Evolutionary conservation across 2,888 invertebrate genomes (phyloP), one percentile per base, ranked within the genome.

Genomic region (Cataglyphis albicans): DNA sequence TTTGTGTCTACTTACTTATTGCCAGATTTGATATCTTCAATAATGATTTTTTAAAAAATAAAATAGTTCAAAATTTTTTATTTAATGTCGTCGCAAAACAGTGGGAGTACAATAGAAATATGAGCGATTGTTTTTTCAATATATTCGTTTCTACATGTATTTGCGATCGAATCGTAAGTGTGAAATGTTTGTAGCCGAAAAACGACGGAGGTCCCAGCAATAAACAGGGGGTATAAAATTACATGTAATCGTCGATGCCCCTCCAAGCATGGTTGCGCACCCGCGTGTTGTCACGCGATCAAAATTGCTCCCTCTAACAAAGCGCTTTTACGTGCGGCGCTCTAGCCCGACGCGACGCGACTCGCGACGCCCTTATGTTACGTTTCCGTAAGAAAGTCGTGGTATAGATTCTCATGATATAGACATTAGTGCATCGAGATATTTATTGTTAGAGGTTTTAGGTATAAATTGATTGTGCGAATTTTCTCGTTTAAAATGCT

Each of bases 201-300:
- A 89, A 67, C 65, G 38, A 87, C 86, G 82, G 52, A 84, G 83
- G 73, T 81, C 84, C 86, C 57, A 52, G 86, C 89, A 90, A 90
- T 90, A 91, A 91, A 90, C 84, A 89, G 52, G 84, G 90, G 84
- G 90, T 90, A 91, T 91, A 89, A 88, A 91, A 91, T 91, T 91
- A 91, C 91, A 87, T 85, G 87, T 90, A 91, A 91, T 91, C 90
- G 89, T 86, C 76, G 76, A 86, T 86, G 72, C 83, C 85, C 70
- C 83, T 55, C 63, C 32, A 82, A 67, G 57, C 57, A 25, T 52
- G 48, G 25, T 83, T 83, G 90, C 90, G 91, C 88, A 82, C 76
- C 90, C 88, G 90, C 86, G 89, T 89, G 85, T 85, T 92, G 93
- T 93, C 94, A 94, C 93, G 94, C 94, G 92, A 94, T 93, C 92